Evolutionary conservation across 2,888 invertebrate species (phyloP).

Genomic region (Drosophila histrio): DNA sequence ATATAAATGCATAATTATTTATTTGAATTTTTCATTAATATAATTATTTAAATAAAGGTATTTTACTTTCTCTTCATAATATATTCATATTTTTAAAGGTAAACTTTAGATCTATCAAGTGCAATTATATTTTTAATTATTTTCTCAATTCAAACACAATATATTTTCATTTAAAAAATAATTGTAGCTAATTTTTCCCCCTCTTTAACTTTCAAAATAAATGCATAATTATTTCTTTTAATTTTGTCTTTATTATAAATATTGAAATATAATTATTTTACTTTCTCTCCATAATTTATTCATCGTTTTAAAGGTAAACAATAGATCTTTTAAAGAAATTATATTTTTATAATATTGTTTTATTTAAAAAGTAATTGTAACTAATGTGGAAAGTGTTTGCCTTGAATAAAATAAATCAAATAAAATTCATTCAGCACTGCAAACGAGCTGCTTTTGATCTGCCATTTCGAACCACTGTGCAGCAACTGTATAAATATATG

Average conservation of each 20-base stretch:
- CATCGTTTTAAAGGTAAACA: no score
- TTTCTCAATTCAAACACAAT: background rate
- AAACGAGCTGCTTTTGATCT: background rate
- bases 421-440: background rate
- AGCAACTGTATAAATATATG: constrained; percentile 35
- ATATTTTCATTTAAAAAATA: background rate
- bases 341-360: background rate
- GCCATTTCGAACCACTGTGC: constrained; percentile 29
- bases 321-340: background rate
- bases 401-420: background rate
- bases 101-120: no score
- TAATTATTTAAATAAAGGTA: no score
- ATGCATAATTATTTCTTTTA: background rate
- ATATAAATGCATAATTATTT: background rate
- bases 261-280: no score
- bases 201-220: background rate
- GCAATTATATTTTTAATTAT: background rate
- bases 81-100: no score
- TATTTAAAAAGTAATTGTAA: no score
- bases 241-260: no score
- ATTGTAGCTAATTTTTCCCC: no score
- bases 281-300: background rate
- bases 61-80: background rate
- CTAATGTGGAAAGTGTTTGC: background rate
- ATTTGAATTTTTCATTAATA: no score